These are phyloP conservation scores for Nymphalis c-album DNA, from an alignment of 2,888 invertebrate species.

Conservation along the genomic window DNA sequence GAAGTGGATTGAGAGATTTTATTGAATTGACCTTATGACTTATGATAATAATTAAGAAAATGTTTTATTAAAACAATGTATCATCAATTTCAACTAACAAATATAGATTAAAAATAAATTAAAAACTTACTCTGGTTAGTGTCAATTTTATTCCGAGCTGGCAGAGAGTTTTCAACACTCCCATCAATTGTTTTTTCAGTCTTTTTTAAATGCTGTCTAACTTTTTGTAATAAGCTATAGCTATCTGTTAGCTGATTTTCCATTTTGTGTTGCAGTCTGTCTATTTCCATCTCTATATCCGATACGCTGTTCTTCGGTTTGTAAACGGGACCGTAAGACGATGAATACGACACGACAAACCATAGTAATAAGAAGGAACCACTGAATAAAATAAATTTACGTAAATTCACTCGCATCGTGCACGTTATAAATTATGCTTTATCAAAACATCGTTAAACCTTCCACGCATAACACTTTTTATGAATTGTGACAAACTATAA, in stretches of 20 bases:
- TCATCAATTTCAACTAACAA: neutral
- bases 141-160: constrained; percentile 35
- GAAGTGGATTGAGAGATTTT: too few species aligned
- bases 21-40: too few species aligned
- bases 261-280: constrained; percentile 54
- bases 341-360: constrained; percentile 59
- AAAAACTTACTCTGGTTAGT: constrained; percentile 43
- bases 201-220: constrained; percentile 53
- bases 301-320: constrained; percentile 39
- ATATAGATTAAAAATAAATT: neutral
- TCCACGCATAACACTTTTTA: constrained; percentile 7
- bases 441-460: constrained; percentile 16
- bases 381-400: constrained; percentile 54
- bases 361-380: constrained; percentile 54
- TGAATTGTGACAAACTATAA: neutral
- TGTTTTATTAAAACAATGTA: neutral
- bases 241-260: constrained; percentile 58
- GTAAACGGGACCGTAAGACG: constrained; percentile 50
- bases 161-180: constrained; percentile 17
- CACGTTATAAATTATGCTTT: constrained; percentile 13
- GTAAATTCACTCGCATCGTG: constrained; percentile 70
- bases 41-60: neutral
- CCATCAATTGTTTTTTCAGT: constrained; percentile 36
- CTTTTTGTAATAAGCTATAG: constrained; percentile 52
- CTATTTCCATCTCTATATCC: constrained; percentile 56